These are phyloP conservation scores for Xyrauchen texanus DNA, from an alignment of 2,113 vertebrate genomes.

Conservation along the genomic window DNA sequence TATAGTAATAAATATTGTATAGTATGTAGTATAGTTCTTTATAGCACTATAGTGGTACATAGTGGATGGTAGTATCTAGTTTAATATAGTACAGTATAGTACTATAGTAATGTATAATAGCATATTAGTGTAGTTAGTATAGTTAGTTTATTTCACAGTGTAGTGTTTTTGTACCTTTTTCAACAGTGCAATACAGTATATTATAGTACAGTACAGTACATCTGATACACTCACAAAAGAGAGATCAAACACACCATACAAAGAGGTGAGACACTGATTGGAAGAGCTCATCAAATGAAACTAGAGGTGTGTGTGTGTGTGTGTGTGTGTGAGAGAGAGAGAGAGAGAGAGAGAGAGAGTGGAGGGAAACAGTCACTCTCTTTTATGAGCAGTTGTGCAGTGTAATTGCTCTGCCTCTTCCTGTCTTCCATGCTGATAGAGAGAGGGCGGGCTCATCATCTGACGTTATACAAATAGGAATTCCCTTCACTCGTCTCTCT, in stretches of 20 bases:
- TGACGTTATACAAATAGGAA: constrained; percentile 81
- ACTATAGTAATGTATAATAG: neutral
- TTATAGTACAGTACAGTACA: neutral
- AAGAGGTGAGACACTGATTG: constrained; percentile 24
- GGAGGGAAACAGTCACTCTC: too few relatives aligned
- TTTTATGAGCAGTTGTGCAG: constrained; percentile 76
- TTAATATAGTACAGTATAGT: too few relatives aligned
- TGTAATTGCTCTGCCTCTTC: constrained; percentile 75
- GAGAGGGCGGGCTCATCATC: constrained; percentile 68
- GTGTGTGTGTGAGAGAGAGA: constrained; percentile 12
- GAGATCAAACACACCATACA: too few relatives aligned
- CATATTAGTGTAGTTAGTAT: neutral
- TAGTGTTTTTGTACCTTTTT: too few relatives aligned
- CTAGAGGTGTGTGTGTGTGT: constrained; percentile 5
- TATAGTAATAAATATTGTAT: too few relatives aligned
- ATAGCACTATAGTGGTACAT: too few relatives aligned
- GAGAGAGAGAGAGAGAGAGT: too few relatives aligned
- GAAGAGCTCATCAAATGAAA: constrained; percentile 24
- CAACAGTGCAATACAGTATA: neutral
- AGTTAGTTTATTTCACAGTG: too few relatives aligned
- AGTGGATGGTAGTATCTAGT: too few relatives aligned
- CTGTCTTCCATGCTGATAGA: constrained; percentile 63
- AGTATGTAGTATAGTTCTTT: neutral
- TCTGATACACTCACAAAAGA: neutral
- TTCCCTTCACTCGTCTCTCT: constrained; percentile 71